Evolutionary conservation across 2,113 vertebrate species (phyloP), one percentile per base, ranked within the genome.

Genomic region (Cairina moschata): DNA sequence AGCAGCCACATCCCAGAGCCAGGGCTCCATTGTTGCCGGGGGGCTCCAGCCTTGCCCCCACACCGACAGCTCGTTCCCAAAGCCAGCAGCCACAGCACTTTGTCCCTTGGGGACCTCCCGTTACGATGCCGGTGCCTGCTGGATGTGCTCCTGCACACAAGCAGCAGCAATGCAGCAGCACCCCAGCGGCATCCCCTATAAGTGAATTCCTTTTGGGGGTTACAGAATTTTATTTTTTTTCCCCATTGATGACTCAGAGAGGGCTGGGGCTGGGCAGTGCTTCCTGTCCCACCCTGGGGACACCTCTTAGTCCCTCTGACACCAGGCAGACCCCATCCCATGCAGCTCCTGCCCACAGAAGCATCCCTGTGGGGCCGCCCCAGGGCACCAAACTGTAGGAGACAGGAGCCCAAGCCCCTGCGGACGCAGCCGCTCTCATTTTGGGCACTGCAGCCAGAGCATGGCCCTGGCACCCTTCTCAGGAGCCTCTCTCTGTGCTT

Each of bases 271-370:
- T 21, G 46, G 46, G 46, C 46, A 48, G 46, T 48, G 40, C 40
- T 13, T 40, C 40, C 40, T 40, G 20, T 28, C 72, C 52, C 62
- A 8, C 2, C 0, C 20, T 1, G 3, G 21, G 59, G 11, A 16
- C 50, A 4, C 5, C 76, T 65, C 42, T 31, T 2, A 75, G 50
- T 21, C 44, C 23, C 31, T 15, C 44, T n/a, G 36, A 7, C 13
- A 36, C 50, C n/a, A 56, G 2, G 28, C 10, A 36, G 28, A n/a
- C 34, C 31, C 6, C 46, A 46, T 40, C 18, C 58, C 29, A 54
- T 4, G 6, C 25, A 22, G 58, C 40, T 32, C 20, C 73, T 34
- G 4, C 6, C 32, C 40, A 12, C 16, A 26, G 62, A 28, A 34
- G 52, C 52, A 40, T 28, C 38, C 17, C 25, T 5, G 4, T 4